Percentiles rank a stretch among this genome's conserved stretches.
These are phyloP conservation scores for Illadopsis cleaveri DNA, from an alignment of 2,113 vertebrate species.

Conservation along the genomic window DNA sequence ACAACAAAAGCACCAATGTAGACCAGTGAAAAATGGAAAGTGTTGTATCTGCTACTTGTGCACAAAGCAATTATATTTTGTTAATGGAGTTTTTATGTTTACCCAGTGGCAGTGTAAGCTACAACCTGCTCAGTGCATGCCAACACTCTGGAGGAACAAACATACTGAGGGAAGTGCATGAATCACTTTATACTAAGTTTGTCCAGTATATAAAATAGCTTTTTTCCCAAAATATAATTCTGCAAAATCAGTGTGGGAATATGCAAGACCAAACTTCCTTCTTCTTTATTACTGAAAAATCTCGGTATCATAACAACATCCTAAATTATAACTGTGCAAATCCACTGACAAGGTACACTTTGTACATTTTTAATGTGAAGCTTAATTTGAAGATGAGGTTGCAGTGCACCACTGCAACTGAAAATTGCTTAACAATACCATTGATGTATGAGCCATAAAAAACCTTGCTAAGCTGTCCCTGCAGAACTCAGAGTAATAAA, in stretches of 20 bases:
- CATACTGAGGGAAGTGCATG: background rate
- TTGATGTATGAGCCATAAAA: constrained; percentile 69
- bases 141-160: background rate
- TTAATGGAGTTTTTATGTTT: background rate
- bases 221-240: background rate
- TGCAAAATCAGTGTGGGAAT: background rate
- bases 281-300: constrained; percentile 11
- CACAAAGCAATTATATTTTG: background rate
- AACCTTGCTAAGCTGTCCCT: constrained; percentile 63
- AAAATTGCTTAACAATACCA: constrained; percentile 70
- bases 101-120: background rate
- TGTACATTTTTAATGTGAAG: constrained; percentile 55
- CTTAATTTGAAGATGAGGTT: constrained; percentile 61
- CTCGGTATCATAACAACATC: background rate
- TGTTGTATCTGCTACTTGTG: background rate
- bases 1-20: background rate
- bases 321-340: constrained; percentile 17
- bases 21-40: background rate
- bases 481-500: constrained; percentile 67
- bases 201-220: background rate
- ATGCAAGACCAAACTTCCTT: background rate
- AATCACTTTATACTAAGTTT: background rate
- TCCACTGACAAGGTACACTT: constrained; percentile 26
- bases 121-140: background rate
- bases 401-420: constrained; percentile 49